phyloP scores from a whole-genome alignment of 2,113 vertebrate genomes.

The Myiagra hebetior region DNA sequence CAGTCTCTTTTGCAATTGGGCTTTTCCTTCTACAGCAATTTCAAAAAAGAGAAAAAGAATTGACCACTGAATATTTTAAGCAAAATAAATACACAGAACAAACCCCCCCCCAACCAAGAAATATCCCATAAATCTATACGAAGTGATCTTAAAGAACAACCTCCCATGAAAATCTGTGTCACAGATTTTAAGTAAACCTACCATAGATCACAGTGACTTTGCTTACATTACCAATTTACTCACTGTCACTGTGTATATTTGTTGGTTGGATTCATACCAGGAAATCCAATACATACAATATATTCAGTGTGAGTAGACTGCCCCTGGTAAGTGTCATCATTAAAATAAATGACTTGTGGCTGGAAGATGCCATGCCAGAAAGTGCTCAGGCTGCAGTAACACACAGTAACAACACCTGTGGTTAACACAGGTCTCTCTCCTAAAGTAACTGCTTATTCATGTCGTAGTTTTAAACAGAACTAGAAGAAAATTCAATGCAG shows the following conservation, averaged over 20 bases:
- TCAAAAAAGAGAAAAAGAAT: not conserved
- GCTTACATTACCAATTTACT: slow-evolving; percentile 29
- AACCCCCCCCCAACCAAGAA: not conserved
- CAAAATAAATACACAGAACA: not conserved
- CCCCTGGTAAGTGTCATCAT: not conserved
- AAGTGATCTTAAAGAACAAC: not conserved
- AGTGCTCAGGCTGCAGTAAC: not conserved
- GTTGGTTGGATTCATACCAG: not conserved
- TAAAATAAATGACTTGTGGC: not conserved
- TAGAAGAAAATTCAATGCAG: not conserved
- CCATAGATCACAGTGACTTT: slow-evolving; percentile 15
- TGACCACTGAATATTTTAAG: not conserved
- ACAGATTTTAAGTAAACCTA: slow-evolving; percentile 38
- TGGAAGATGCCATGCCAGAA: not conserved
- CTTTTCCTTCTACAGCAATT: not conserved
- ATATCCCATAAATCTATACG: not conserved
- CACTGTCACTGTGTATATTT: not conserved
- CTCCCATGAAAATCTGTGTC: slow-evolving; percentile 21
- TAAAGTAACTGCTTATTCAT: not conserved
- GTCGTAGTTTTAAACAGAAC: not conserved
- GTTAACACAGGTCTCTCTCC: not conserved
- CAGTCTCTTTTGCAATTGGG: not conserved
- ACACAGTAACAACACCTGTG: not conserved
- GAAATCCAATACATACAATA: not conserved
- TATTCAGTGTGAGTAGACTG: not conserved